Conservation (phyloP, 1,140 invertebrate genomes). For the Holcopasites calliopsidis region DNA sequence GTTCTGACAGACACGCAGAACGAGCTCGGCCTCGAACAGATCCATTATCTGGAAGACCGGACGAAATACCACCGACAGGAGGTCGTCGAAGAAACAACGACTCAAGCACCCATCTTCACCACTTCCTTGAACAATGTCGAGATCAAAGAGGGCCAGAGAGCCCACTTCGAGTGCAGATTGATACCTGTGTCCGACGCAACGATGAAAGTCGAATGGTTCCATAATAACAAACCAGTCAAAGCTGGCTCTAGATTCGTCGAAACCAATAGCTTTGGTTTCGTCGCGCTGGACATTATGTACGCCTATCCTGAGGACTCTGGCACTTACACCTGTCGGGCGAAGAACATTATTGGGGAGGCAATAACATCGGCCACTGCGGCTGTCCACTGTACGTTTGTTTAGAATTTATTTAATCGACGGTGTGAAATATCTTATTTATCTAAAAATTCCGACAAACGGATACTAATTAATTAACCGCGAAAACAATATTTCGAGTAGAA, state of each 20-base stretch:
- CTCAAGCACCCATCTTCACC: constrained; percentile 94
- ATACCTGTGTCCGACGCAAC: constrained; percentile 97
- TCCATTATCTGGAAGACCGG: constrained; percentile 92
- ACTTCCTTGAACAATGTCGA: constrained; percentile 93
- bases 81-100: constrained; percentile 89
- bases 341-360: constrained; percentile 92
- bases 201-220: constrained; percentile 99
- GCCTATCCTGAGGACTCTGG: constrained; percentile 95
- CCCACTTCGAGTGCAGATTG: constrained; percentile 97
- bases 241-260: constrained; percentile 93
- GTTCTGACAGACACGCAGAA: constrained; percentile 92
- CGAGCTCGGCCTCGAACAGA: constrained; percentile 91
- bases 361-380: constrained; percentile 89
- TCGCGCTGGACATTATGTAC: constrained; percentile 94
- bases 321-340: constrained; percentile 93
- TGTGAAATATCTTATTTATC: neutral
- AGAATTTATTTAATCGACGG: neutral
- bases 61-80: constrained; percentile 88
- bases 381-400: constrained; percentile 83
- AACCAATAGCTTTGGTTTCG: constrained; percentile 96
- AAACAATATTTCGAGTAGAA: too few species aligned
- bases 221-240: constrained; percentile 93
- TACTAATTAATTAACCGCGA: too few species aligned
- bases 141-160: constrained; percentile 96
- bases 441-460: too few species aligned